Evolutionary conservation across 2,797 vertebrate genomes (phyloP).

Genomic region (Chloroceryle inda): DNA sequence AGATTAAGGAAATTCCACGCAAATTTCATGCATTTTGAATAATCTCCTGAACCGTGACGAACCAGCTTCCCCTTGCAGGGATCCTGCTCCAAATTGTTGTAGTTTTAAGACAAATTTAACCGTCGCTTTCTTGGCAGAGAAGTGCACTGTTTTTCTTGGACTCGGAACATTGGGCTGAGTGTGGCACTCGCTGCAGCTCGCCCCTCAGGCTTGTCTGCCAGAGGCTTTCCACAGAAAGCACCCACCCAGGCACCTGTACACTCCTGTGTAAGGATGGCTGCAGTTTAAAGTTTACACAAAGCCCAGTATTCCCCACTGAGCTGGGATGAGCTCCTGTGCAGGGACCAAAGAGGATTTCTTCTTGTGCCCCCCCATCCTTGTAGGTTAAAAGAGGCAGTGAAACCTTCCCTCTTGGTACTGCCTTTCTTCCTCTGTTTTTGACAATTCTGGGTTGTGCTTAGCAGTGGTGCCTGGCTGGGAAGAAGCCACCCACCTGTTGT

Average conservation of each 20-base stretch:
- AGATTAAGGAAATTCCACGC: constrained; percentile 75
- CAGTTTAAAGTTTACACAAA: neutral
- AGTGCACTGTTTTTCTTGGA: neutral
- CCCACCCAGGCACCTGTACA: neutral
- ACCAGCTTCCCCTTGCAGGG: constrained; percentile 38
- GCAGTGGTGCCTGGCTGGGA: neutral
- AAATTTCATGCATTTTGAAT: constrained; percentile 72
- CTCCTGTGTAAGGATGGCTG: neutral
- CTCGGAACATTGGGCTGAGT: neutral
- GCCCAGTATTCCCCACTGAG: neutral
- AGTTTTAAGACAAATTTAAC: constrained; percentile 29
- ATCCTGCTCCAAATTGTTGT: constrained; percentile 21
- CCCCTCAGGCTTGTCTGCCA: neutral
- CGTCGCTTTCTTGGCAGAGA: neutral
- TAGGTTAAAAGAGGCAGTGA: neutral
- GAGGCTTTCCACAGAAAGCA: neutral
- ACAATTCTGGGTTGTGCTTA: neutral
- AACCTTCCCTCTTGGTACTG: neutral
- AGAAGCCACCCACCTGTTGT: rapidly evolving
- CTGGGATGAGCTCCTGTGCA: neutral
- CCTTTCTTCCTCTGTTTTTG: neutral
- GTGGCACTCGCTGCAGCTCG: rapidly evolving
- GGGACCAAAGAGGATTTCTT: neutral
- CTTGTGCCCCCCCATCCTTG: neutral
- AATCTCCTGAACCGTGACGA: constrained; percentile 58